Percentiles rank a stretch among this genome's conserved stretches.
phyloP scores from a whole-genome alignment of 92 coral and sea anemone genomes.

The Montipora capitata region DNA sequence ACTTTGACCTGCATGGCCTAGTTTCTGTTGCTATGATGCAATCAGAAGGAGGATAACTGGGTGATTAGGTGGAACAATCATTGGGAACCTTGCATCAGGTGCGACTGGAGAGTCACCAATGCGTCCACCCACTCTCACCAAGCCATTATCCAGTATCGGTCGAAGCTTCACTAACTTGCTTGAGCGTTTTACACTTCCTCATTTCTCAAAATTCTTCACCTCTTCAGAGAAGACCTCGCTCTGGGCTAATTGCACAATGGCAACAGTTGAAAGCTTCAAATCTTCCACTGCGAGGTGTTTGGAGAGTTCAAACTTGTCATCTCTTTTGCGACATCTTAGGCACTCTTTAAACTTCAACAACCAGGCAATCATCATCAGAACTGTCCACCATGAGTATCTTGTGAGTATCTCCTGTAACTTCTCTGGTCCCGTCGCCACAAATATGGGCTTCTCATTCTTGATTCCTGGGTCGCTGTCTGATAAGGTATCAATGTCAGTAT shows the following conservation, averaged over 20 bases:
- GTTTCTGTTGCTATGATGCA: constrained; percentile 40
- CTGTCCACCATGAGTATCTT: too few relatives aligned
- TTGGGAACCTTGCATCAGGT: background rate
- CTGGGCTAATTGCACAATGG: constrained; percentile 44
- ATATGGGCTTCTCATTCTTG: too few relatives aligned
- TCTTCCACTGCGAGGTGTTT: background rate
- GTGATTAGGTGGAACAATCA: constrained; percentile 39
- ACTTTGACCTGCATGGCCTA: constrained; percentile 73
- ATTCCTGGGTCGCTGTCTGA: too few relatives aligned
- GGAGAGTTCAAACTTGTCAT: too few relatives aligned
- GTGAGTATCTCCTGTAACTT: too few relatives aligned
- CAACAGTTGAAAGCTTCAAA: constrained; percentile 32
- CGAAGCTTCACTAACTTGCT: constrained; percentile 54
- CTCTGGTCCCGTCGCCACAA: too few relatives aligned
- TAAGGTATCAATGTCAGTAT: too few relatives aligned
- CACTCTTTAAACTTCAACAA: too few relatives aligned
- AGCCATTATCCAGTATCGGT: constrained; percentile 31
- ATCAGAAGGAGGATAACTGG: constrained; percentile 67
- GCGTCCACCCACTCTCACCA: constrained; percentile 66
- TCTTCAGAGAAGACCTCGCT: constrained; percentile 37
- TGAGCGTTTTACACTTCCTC: constrained; percentile 25
- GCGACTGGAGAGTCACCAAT: constrained; percentile 34
- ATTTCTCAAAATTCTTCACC: constrained; percentile 45
- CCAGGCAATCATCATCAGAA: too few relatives aligned
- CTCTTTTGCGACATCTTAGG: too few relatives aligned